Base-by-base conservation (phyloP, 2,888 invertebrate species). In the Bimastos eiseni region DNA sequence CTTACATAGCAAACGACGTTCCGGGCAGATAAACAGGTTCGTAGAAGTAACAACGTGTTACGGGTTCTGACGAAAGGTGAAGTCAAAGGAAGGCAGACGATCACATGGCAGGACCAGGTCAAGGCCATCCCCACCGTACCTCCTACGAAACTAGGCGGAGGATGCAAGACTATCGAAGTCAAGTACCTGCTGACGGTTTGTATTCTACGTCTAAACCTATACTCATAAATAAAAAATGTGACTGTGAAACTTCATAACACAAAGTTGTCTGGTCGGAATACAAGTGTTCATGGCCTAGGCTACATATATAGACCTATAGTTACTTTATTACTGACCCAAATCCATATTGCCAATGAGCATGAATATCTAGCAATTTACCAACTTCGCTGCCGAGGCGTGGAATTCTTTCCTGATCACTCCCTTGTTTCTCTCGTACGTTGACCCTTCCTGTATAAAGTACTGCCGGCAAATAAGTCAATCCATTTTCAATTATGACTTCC, bases 1-100 rank as follows among this genome's bases (percentile, higher is more conserved):
- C 93, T 93, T n/a, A 93, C 92, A 36, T 91, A 97, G 92, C 98
- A 98, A 95, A 97, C 93, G n/a, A 92, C 92, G 5, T 94, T 93
- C 91, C 92, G 93, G 83, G 93, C 94, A 6, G 92, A 93, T 41
- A 93, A 91, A 89, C 93, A 94, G 89, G 92, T 93, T 15, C 93
- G 93, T 36, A 92, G 98, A 97, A 90, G 70, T 19, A 90, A 34
- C 88, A 90, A 55, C 11, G 33, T 91, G 90, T 24, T 92, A 83
- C 91, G 91, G 84, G 91, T 91, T 30, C 34, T 92, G 19, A 90
- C 91, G 19, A 89, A 90, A 84, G 90, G 91, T 30, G 92, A 92
- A 33, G 89, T 92, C 30, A 90, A 37, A 24, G 83, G 92, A 13
- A 92, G 92, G 33, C 90, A 92, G 89, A 88, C 90, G n/a, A 37